A percentile compares a stretch with the other conserved stretches of the same genome.
Evolutionary conservation across 92 coral and sea anemone genomes (phyloP).

Genomic region (Siderastrea siderea): DNA sequence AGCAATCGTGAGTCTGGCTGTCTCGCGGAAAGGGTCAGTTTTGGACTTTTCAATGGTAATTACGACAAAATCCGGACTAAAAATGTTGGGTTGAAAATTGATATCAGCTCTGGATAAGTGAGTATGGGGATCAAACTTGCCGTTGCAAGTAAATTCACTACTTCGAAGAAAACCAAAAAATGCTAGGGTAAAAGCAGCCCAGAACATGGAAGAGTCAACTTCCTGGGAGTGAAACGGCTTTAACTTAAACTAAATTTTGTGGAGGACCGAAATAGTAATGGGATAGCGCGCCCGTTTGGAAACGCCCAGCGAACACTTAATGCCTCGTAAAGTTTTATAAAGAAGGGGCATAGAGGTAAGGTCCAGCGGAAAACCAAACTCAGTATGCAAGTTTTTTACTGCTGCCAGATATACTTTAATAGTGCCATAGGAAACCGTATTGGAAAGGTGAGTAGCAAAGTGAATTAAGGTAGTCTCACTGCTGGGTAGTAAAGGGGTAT

Average conservation of each 20-base stretch:
- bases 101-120: not conserved
- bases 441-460: not conserved
- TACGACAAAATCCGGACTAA: not conserved
- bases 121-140: not conserved
- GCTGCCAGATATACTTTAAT: conserved; percentile 1
- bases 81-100: not conserved
- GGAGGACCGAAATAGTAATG: conserved; percentile 11
- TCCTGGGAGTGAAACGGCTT: not conserved
- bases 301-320: not conserved
- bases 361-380: not conserved
- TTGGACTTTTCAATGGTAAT: conserved; percentile 9
- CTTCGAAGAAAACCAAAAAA: too few species aligned
- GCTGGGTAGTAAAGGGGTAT: not conserved
- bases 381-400: not conserved
- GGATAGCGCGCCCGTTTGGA: conserved; percentile 4
- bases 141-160: not conserved
- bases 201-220: not conserved
- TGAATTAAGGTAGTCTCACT: not conserved
- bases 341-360: not conserved
- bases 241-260: not conserved
- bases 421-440: not conserved
- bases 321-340: not conserved
- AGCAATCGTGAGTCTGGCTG: conserved; percentile 23
- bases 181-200: not conserved
- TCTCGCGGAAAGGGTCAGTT: conserved; percentile 24